A percentile compares a stretch with the other conserved stretches of the same genome.
Conservation (phyloP, 2,888 invertebrate species). For the Leptinotarsa rubiginosa region DNA sequence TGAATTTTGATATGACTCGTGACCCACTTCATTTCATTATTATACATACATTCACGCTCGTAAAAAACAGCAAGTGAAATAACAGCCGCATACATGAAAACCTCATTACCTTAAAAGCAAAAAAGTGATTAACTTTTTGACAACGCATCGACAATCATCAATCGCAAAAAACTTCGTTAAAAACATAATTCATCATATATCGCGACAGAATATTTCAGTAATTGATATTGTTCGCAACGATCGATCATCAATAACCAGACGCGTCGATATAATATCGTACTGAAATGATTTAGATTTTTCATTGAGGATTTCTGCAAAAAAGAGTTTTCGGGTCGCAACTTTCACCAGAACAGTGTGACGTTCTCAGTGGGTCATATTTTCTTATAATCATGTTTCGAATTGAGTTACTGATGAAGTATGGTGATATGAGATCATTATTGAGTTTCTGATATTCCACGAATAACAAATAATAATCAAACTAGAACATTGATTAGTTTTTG, state of each 20-base stretch:
- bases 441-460: no score
- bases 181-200: conserved; percentile 32
- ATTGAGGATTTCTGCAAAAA: background rate
- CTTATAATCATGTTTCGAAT: no score
- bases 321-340: background rate
- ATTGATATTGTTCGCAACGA: conserved; percentile 38
- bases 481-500: no score
- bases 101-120: conserved; percentile 1
- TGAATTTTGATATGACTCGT: no score
- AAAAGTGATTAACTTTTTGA: conserved; percentile 8
- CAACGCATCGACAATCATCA: background rate
- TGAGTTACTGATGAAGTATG: no score
- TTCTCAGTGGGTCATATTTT: no score
- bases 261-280: background rate
- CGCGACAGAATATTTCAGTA: conserved; percentile 36
- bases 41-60: no score
- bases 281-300: background rate
- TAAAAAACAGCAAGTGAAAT: no score
- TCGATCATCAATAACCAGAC: conserved; percentile 29
- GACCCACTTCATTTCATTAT: no score
- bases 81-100: background rate
- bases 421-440: no score
- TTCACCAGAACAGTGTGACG: background rate
- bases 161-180: conserved; percentile 29
- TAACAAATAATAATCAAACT: no score